These are phyloP conservation scores for Ophonus ardosiacus DNA, from an alignment of 2,888 invertebrate species.

Conservation along the genomic window DNA sequence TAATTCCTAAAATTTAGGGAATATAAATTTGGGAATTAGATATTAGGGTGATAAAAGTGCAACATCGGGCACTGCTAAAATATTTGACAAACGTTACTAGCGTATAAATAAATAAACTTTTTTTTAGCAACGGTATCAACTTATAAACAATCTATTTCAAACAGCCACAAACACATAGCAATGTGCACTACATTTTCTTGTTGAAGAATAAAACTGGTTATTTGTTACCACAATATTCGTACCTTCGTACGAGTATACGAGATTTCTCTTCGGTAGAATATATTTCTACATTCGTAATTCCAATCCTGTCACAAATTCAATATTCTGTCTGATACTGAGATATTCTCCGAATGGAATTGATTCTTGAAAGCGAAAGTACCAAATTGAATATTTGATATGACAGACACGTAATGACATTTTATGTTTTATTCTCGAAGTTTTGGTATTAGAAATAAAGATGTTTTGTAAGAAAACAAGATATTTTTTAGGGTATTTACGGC, in stretches of 20 bases:
- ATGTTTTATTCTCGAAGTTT: conserved; percentile 1
- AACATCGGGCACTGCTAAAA: too few species aligned
- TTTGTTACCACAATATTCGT: background rate
- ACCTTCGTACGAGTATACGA: background rate
- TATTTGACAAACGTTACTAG: too few species aligned
- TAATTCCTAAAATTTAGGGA: too few species aligned
- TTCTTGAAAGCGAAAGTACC: conserved; percentile 30
- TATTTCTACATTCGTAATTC: conserved; percentile 12
- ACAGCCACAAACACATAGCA: too few species aligned
- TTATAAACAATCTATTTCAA: too few species aligned
- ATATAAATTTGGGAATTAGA: too few species aligned
- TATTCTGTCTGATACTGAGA: conserved; percentile 11
- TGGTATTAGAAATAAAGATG: background rate
- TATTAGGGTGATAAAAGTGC: too few species aligned
- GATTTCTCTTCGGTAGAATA: conserved; percentile 1
- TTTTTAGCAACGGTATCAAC: too few species aligned
- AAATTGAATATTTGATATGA: conserved; percentile 37
- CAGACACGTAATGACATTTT: background rate
- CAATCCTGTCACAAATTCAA: conserved; percentile 28
- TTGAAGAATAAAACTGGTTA: too few species aligned
- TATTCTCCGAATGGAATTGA: conserved; percentile 9
- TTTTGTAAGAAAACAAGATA: conserved; percentile 4
- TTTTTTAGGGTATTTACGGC: background rate
- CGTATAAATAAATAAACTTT: too few species aligned
- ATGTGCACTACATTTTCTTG: too few species aligned